Evolutionary conservation across 1,140 invertebrate genomes (phyloP), one percentile per base, ranked within the genome.

Genomic region (Anadara kagoshimensis): DNA sequence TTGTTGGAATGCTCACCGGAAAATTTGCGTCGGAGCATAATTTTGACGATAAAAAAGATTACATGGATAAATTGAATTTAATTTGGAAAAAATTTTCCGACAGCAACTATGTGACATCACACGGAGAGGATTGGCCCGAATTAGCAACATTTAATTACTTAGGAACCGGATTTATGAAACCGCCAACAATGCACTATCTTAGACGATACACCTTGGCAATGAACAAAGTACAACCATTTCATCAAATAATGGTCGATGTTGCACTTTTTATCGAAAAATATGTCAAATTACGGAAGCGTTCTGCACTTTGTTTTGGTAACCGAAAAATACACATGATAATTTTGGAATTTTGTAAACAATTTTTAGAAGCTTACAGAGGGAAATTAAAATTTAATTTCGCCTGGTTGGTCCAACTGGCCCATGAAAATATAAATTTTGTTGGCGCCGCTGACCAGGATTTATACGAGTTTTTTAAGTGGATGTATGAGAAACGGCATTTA

Each of bases 11-110:
- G 18, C 44, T 70, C 16, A 75, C 73, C 14, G 73, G 73, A 3
- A 66, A 67, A 53, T 16, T n/a, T n/a, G 14, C 45, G 11, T 58
- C 22, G 7, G 45, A 49, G 12, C 10, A 12, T 1, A 26, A 64
- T 24, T n/a, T 64, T 16, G 26, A 64, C 12, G 24, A 20, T 3
- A 64, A 64, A 36, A 36, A 16, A 26, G 45, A 64, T 36, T 64
- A 47, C 22, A 64, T 49, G 16, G 62, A 91, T 75, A 54, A 78
- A 1, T 89, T 87, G 65, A 78, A 85, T 0, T 90, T 91, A 54
- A 86, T 92, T 26, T 92, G 91, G 91, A 90, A 91, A 57, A 85
- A 90, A 36, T 91, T 88, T 77, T 85, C 86, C 0, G 22, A 79
- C 0, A 56, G 75, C 14, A 90, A 90, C 0, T 91, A 91, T 71